Evolutionary conservation across 1,140 invertebrate species (phyloP).

Genomic region (Glossosoma conforme): DNA sequence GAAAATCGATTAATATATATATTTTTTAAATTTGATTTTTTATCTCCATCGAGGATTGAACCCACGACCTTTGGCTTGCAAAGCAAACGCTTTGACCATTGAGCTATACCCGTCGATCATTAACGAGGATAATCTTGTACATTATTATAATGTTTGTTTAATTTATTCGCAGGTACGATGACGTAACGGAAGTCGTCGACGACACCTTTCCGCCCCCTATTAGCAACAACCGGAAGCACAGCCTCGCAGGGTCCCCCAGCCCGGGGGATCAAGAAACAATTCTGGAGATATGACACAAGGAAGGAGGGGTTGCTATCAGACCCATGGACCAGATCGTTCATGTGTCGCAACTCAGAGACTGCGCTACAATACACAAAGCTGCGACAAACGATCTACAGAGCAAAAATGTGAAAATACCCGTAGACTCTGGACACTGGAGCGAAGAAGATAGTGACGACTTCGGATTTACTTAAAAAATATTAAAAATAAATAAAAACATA

Average conservation of each 20-base stretch:
- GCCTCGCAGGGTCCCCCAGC: constrained; percentile 4
- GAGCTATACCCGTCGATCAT: too few relatives aligned
- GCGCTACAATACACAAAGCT: too few relatives aligned
- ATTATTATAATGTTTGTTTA: background rate
- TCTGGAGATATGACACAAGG: constrained; percentile 29
- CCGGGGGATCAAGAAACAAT: constrained; percentile 24
- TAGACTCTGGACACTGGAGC: constrained; percentile 29
- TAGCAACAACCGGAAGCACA: constrained; percentile 6
- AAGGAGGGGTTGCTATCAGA: constrained; percentile 14
- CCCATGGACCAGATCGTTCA: background rate
- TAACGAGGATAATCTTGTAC: too few relatives aligned
- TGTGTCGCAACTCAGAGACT: background rate
- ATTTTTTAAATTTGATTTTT: too few relatives aligned
- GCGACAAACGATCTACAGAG: too few relatives aligned
- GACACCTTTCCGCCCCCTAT: constrained; percentile 23
- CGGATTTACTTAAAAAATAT: constrained; percentile 23
- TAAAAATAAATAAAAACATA: too few relatives aligned
- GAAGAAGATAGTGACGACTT: constrained; percentile 29
- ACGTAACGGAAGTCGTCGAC: constrained; percentile 28
- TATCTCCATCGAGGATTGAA: too few relatives aligned
- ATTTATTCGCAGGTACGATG: constrained; percentile 25
- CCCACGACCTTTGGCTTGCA: too few relatives aligned
- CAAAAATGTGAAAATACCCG: constrained; percentile 24
- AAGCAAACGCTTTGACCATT: too few relatives aligned
- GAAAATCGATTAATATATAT: too few relatives aligned